Evolutionary conservation across 2,797 vertebrate genomes (phyloP), one percentile per base, ranked within the genome.

Genomic region (Nyctalus aviator): DNA sequence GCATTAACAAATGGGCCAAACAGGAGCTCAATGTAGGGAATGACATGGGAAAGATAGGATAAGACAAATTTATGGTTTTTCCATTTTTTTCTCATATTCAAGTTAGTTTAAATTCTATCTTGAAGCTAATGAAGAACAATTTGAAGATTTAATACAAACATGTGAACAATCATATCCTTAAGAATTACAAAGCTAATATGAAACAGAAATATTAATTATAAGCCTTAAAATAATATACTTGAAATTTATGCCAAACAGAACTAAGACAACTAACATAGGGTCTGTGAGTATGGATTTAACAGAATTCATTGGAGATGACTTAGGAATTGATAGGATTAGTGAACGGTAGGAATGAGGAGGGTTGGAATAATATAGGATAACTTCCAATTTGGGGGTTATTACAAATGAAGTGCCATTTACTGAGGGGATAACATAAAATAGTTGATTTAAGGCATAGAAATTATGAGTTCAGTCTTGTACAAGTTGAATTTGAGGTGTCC

Each of bases 201-300:
- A 86, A 32, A 85, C 2, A 95, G 11, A 92, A 85, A 35, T 17
- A 90, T 66, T 53, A 79, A 20, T 82, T 91, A 75, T 85, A 88
- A 85, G 25, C 55, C 1, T 35, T 68, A 69, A 73, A 46, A 90
- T 37, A 90, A 68, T 78, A 25, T 4, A 30, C 6, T 8, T 79
- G 37, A 68, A 23, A 92, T 88, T 68, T 78, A 48, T 23, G 46
- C 30, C 11, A 66, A 76, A 59, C 4, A 88, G 18, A 84, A 17
- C 17, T 59, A 84, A 18, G 12, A 46, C 27, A 85, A 20, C 30
- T 77, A 23, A 79, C 46, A 68, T 4, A 68, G 9, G 48, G 2
- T 84, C 11, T 71, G 20, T 66, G 27, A 50, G 9, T 64, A 62
- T 25, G 9, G 18, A 53, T 6, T 15, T n/a, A 78, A 50, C 27